phyloP scores from a whole-genome alignment of 2,113 vertebrate genomes.

The Microtus pennsylvanicus region DNA sequence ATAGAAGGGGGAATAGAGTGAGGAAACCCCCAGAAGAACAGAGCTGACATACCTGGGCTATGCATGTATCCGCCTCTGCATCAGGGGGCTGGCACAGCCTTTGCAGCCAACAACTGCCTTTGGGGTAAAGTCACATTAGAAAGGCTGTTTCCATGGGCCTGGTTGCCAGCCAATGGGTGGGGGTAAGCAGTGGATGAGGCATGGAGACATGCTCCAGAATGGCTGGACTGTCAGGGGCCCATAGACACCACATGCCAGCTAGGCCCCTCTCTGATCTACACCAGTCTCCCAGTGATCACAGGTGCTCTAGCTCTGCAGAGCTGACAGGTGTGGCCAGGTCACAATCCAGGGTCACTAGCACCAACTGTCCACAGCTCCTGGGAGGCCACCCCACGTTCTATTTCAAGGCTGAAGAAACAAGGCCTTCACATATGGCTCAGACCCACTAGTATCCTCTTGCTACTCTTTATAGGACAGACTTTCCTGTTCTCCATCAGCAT shows the following conservation, averaged over 20 bases:
- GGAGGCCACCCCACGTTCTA: background rate
- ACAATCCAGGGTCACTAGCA: background rate
- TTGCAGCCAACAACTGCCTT: background rate
- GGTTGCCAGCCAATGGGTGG: background rate
- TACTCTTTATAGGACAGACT: background rate
- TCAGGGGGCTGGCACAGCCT: background rate
- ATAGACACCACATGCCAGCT: background rate
- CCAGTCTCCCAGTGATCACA: background rate
- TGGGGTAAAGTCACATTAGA: background rate
- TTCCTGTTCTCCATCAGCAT: background rate
- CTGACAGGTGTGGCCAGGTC: background rate
- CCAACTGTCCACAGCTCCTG: background rate
- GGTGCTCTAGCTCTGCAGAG: background rate
- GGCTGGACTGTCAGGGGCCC: background rate
- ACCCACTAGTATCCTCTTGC: background rate
- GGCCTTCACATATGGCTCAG: rapidly evolving
- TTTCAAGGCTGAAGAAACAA: background rate
- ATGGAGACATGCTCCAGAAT: background rate
- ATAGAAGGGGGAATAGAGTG: background rate
- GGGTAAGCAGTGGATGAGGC: background rate
- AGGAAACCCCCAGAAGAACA: constrained; percentile 14
- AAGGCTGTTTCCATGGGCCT: constrained; percentile 2
- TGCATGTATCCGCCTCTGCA: background rate
- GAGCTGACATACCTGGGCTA: constrained; percentile 43
- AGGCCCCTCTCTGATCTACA: background rate